Evolutionary conservation across 1,140 invertebrate species (phyloP).

Genomic region (Pseudomyrmex concolor): DNA sequence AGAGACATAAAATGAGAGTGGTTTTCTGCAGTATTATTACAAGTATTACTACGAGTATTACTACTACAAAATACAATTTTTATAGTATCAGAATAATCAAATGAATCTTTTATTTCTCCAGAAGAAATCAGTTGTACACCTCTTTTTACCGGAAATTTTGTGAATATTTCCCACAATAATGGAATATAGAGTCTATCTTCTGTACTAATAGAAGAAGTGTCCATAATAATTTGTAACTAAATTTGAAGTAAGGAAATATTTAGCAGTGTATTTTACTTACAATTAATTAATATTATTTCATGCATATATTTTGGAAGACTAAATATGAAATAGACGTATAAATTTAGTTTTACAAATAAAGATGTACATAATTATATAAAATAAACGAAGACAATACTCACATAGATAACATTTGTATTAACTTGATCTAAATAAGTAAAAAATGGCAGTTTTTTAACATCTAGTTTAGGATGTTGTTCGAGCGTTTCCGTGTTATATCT

Average conservation of each 20-base stretch:
- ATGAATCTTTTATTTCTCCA: conserved; percentile 90
- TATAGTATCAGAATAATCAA: conserved; percentile 90
- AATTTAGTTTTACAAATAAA: no score
- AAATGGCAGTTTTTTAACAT: conserved; percentile 89
- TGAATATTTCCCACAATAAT: conserved; percentile 89
- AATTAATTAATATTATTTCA: no score
- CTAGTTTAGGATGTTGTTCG: conserved; percentile 87
- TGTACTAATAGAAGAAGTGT: conserved; percentile 88
- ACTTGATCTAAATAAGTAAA: conserved; percentile 92
- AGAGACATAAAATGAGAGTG: conserved; percentile 86
- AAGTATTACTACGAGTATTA: no score
- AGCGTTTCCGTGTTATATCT: conserved; percentile 85
- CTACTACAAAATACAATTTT: no score
- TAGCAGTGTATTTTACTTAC: no score
- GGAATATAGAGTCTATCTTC: conserved; percentile 89
- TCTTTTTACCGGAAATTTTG: conserved; percentile 88
- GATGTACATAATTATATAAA: conserved; percentile 4
- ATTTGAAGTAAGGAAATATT: conserved; percentile 65
- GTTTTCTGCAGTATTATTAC: conserved; percentile 86
- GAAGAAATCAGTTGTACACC: conserved; percentile 87
- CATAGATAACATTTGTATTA: conserved; percentile 94
- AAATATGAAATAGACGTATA: no score
- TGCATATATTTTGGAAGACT: no score
- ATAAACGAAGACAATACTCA: conserved; percentile 84
- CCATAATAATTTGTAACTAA: conserved; percentile 89